These are phyloP conservation scores for Euglossa dilemma DNA, from an alignment of 1,140 invertebrate genomes.

Conservation along the genomic window DNA sequence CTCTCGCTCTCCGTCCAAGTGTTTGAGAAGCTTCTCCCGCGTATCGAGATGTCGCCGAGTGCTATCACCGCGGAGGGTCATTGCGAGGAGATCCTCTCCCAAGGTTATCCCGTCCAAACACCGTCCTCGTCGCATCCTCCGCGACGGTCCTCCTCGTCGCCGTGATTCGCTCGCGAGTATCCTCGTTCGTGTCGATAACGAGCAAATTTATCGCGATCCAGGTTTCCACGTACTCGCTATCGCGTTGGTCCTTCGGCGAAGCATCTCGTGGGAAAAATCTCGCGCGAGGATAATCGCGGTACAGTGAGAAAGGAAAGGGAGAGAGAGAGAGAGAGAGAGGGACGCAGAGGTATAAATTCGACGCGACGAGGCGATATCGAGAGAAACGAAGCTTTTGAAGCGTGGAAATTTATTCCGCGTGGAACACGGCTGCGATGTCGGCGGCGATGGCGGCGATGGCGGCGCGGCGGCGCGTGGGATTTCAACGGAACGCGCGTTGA, in stretches of 20 bases:
- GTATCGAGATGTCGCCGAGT: slow-evolving; percentile 54
- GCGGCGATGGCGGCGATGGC: too few relatives aligned
- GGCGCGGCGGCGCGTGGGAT: neutral
- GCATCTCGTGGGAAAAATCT: neutral
- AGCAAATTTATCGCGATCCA: neutral
- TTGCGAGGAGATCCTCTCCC: slow-evolving; percentile 37
- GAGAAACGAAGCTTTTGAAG: slow-evolving; percentile 14
- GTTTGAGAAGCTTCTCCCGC: slow-evolving; percentile 44
- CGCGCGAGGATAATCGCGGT: neutral
- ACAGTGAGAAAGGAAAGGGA: too few relatives aligned
- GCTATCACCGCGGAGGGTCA: slow-evolving; percentile 24
- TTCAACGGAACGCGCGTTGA: slow-evolving; percentile 17
- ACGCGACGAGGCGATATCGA: slow-evolving; percentile 11
- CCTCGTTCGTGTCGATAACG: neutral
- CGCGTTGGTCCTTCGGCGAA: neutral
- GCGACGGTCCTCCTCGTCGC: neutral
- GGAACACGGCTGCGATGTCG: too few relatives aligned
- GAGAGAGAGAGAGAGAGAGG: neutral
- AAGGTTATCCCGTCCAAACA: slow-evolving; percentile 32
- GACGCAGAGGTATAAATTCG: slow-evolving; percentile 4
- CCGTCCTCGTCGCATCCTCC: neutral
- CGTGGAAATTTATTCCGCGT: slow-evolving; percentile 29
- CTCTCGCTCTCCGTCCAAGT: slow-evolving; percentile 14
- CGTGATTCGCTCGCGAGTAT: neutral
- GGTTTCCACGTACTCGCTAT: neutral